Evolutionary conservation across 2,888 invertebrate species (phyloP).

Genomic region (Ophonus ardosiacus): DNA sequence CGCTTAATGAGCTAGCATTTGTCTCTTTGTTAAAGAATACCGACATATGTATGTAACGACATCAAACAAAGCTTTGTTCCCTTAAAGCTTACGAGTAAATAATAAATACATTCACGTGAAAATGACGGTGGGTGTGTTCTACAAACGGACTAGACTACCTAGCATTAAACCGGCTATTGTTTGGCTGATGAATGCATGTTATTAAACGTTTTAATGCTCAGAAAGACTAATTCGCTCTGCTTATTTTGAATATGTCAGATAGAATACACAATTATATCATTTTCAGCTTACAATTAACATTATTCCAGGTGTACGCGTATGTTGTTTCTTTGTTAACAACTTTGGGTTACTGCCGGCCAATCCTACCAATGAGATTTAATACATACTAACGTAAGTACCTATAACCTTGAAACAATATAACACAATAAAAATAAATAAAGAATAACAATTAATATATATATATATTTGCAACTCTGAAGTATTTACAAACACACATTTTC

Average conservation of each 20-base stretch:
- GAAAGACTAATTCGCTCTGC: constrained; percentile 32
- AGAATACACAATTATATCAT: constrained; percentile 14
- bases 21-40: constrained; percentile 13
- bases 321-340: neutral
- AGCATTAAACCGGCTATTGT: constrained; percentile 24
- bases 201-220: constrained; percentile 28
- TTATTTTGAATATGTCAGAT: constrained; percentile 19
- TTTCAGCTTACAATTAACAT: constrained; percentile 7
- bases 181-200: constrained; percentile 33
- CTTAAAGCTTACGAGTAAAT: neutral
- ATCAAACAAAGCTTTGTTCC: constrained; percentile 31
- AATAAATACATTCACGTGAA: constrained; percentile 17
- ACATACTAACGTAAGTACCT: too few relatives aligned
- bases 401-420: too few relatives aligned
- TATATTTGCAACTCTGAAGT: too few relatives aligned
- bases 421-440: too few relatives aligned
- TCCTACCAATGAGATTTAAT: neutral
- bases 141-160: constrained; percentile 9
- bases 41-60: constrained; percentile 1
- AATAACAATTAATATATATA: too few relatives aligned
- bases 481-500: too few relatives aligned
- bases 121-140: constrained; percentile 21
- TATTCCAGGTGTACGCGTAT: neutral
- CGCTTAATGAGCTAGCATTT: constrained; percentile 11
- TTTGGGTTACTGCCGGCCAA: neutral